Base-by-base conservation (phyloP, 2,888 invertebrate genomes). In the Aleiodes testaceus region DNA sequence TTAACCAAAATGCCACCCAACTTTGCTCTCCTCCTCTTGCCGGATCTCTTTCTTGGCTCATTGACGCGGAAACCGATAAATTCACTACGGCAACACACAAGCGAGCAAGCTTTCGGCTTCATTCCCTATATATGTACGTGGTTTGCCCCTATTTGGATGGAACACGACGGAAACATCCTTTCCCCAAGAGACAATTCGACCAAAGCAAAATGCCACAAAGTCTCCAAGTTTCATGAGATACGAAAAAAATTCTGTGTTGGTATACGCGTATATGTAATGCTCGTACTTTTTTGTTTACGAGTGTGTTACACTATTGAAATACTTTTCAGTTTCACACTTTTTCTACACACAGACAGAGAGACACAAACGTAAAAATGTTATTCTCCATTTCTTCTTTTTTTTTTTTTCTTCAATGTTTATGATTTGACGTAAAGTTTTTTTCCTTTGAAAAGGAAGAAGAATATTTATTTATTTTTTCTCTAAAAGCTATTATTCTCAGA, bases 11-110 rank as follows among this genome's bases (percentile, higher is more conserved):
- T 16, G 59, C 26, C n/a, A 36, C 36, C 16, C n/a, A 64, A 47
- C 16, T 47, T 16, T 47, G 4, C 14, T 7, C 47, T 9, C 3
- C n/a, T 9, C 6, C 44, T n/a, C 20, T 63, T 42, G 36, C 30
- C 50, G 61, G 49, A 69, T 63, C 49, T 69, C 50, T 36, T 68
- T 59, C 69, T 69, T 63, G 69, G 63, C 49, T 50, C 63, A 69
- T 69, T 63, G 52, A 50, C 69, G 50, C 42, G 50, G 20, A 63
- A 69, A 49, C 14, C 69, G 61, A 63, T 69, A 63, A 61, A 69
- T 79, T 77, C 72, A 70, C 44, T 42, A 49, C 67, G 77, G 74
- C 74, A 79, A 76, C 78, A 79, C 76, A 36, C 76, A 72, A 72
- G 47, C 47, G 5, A 66, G 74, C 73, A 47, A 69, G 65, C 44